phyloP scores from a whole-genome alignment of 1,140 invertebrate genomes.

The Zaprionus lachaisei region DNA sequence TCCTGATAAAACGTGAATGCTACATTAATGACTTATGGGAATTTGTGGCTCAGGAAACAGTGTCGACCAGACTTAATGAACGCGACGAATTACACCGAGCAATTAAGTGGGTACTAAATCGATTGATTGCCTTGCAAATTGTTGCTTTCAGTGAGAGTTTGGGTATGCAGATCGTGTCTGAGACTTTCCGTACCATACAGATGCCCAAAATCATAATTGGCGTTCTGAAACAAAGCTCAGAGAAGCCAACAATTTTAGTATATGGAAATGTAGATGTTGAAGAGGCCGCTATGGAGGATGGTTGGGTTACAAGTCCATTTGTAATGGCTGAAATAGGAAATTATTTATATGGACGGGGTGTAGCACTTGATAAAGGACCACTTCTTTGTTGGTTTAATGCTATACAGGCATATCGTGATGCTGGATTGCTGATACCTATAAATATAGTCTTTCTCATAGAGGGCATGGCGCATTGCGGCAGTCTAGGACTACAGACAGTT shows the following conservation, averaged over 20 bases:
- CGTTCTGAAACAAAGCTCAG: conserved; percentile 77
- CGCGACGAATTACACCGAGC: conserved; percentile 19
- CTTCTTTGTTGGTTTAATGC: conserved; percentile 96
- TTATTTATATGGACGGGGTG: conserved; percentile 96
- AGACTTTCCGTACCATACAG: conserved; percentile 13
- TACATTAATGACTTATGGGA: conserved; percentile 49
- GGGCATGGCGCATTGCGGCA: conserved; percentile 98
- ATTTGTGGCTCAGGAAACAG: conserved; percentile 26
- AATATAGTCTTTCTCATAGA: conserved; percentile 98
- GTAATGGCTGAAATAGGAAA: conserved; percentile 92
- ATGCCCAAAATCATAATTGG: conserved; percentile 42
- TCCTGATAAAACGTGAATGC: conserved; percentile 40
- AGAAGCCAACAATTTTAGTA: conserved; percentile 95
- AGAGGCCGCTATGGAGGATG: conserved; percentile 94
- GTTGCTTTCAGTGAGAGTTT: conserved; percentile 45
- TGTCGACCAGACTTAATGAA: conserved; percentile 19
- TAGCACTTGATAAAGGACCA: conserved; percentile 97
- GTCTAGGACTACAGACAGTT: conserved; percentile 94
- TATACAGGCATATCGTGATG: conserved; percentile 93
- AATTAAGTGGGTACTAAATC: conserved; percentile 41
- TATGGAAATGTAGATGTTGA: conserved; percentile 99
- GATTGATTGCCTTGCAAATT: conserved; percentile 26
- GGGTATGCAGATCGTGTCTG: conserved; percentile 40
- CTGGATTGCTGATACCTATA: conserved; percentile 90
- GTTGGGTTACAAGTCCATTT: conserved; percentile 98